Evolutionary conservation across 2,797 vertebrate genomes (phyloP).

Genomic region (Falco columbarius): DNA sequence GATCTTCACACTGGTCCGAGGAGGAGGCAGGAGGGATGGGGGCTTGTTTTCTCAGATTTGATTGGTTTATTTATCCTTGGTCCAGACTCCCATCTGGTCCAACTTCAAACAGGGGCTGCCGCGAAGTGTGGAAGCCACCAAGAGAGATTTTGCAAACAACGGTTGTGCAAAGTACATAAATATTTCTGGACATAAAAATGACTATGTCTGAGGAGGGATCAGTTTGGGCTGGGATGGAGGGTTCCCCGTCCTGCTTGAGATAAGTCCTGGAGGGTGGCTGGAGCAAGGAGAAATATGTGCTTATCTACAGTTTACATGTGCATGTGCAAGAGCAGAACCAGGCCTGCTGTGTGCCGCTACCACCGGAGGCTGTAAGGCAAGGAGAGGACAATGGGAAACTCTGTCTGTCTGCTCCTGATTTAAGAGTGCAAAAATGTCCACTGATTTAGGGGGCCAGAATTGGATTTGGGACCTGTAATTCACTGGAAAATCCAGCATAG

Average conservation of each 20-base stretch:
- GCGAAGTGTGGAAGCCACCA: slow-evolving; percentile 63
- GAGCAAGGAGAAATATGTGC: slow-evolving; percentile 2
- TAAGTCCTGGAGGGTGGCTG: slow-evolving; percentile 4
- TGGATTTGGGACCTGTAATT: background rate
- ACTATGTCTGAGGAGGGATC: slow-evolving; percentile 35
- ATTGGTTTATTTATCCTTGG: slow-evolving; percentile 89
- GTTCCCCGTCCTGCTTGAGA: slow-evolving; percentile 10
- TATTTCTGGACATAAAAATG: slow-evolving; percentile 65
- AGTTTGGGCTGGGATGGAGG: background rate
- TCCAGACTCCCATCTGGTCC: slow-evolving; percentile 79
- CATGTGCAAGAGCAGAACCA: slow-evolving; percentile 51
- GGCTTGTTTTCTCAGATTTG: slow-evolving; percentile 92
- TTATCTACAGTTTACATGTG: slow-evolving; percentile 26
- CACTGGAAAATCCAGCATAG: background rate
- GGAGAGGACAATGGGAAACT: background rate
- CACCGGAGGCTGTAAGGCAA: background rate
- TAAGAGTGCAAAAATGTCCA: background rate
- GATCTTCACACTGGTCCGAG: slow-evolving; percentile 71
- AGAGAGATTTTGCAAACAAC: slow-evolving; percentile 70
- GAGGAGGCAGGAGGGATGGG: slow-evolving; percentile 64
- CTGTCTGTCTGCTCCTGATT: background rate
- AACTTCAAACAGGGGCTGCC: slow-evolving; percentile 74
- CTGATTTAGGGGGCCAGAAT: background rate
- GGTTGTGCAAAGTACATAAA: slow-evolving; percentile 68
- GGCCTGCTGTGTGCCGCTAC: slow-evolving; percentile 12